phyloP scores from a whole-genome alignment of 2,888 invertebrate species.

The Ophonus ardosiacus region DNA sequence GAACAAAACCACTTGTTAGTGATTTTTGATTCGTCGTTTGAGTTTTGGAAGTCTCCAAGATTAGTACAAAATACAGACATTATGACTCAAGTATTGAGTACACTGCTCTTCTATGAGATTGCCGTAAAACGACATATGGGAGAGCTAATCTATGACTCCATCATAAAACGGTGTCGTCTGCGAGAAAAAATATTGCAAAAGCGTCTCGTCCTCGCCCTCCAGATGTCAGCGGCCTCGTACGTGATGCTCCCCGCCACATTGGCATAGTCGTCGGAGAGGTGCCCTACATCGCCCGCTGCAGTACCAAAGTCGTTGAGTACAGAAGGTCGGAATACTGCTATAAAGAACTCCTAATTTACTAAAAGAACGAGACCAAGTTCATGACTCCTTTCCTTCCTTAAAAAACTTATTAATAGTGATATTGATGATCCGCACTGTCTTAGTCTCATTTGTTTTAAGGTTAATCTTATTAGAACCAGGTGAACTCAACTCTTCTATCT shows the following conservation, averaged over 20 bases:
- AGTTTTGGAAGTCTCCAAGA: conserved; percentile 11
- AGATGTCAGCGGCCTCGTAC: conserved; percentile 6
- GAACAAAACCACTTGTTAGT: conserved; percentile 39
- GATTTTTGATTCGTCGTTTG: conserved; percentile 42
- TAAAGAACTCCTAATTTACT: conserved; percentile 44
- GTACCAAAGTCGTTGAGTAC: conserved; percentile 42
- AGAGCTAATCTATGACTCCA: conserved; percentile 49
- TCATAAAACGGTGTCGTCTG: conserved; percentile 35
- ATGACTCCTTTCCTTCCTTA: too few species aligned
- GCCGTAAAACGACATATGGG: conserved; percentile 33
- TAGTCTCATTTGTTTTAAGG: too few species aligned
- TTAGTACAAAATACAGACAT: conserved; percentile 48
- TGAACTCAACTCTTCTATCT: too few species aligned
- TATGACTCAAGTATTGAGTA: conserved; percentile 38
- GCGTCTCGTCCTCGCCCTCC: conserved; percentile 11
- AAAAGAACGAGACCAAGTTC: conserved; percentile 37
- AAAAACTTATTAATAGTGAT: too few species aligned
- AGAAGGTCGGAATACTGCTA: conserved; percentile 40
- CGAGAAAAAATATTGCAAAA: conserved; percentile 57
- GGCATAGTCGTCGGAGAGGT: conserved; percentile 45
- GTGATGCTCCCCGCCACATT: neutral
- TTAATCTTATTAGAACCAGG: too few species aligned
- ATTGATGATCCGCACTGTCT: too few species aligned
- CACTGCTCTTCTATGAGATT: conserved; percentile 28
- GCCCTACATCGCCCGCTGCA: conserved; percentile 18